A percentile compares a stretch with the other conserved stretches of the same genome.
These are phyloP conservation scores for Axea sp. DNA, from an alignment of 2,888 invertebrate genomes.

Conservation along the genomic window DNA sequence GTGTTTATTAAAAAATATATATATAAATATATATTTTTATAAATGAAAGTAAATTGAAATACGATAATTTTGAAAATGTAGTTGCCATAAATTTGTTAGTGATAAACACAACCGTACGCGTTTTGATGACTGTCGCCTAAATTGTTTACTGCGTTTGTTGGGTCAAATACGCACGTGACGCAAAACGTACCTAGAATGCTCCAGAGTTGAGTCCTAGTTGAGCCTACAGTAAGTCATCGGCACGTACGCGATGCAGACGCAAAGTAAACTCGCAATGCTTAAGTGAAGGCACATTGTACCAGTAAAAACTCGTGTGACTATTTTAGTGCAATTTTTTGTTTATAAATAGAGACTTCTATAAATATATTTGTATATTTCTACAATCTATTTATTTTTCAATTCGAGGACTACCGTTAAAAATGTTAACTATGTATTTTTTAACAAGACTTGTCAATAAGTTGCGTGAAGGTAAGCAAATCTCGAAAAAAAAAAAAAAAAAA, in stretches of 20 bases:
- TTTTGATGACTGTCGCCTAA: slow-evolving; percentile 41
- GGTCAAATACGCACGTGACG: slow-evolving; percentile 44
- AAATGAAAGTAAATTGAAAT: no score
- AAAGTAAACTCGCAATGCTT: slow-evolving; percentile 39
- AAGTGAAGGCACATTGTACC: slow-evolving; percentile 9
- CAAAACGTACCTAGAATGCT: slow-evolving; percentile 57
- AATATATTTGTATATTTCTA: slow-evolving; percentile 9
- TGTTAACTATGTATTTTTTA: slow-evolving; percentile 11
- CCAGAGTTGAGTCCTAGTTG: slow-evolving; percentile 8
- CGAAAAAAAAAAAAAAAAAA: background rate
- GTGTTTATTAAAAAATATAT: no score
- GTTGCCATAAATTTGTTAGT: slow-evolving; percentile 35
- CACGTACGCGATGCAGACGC: slow-evolving; percentile 56
- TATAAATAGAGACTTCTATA: slow-evolving; percentile 17
- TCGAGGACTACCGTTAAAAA: background rate
- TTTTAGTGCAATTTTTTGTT: slow-evolving; percentile 34
- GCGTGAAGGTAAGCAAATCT: slow-evolving; percentile 4
- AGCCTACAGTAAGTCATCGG: slow-evolving; percentile 48
- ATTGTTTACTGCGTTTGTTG: slow-evolving; percentile 47
- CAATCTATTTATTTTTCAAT: no score
- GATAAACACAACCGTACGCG: slow-evolving; percentile 33
- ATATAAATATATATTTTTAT: no score
- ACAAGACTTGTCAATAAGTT: slow-evolving; percentile 13
- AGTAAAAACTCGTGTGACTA: slow-evolving; percentile 25
- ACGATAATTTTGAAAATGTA: no score